Evolutionary conservation across 2,888 invertebrate genomes (phyloP).

Genomic region (Saturnia pavonia): DNA sequence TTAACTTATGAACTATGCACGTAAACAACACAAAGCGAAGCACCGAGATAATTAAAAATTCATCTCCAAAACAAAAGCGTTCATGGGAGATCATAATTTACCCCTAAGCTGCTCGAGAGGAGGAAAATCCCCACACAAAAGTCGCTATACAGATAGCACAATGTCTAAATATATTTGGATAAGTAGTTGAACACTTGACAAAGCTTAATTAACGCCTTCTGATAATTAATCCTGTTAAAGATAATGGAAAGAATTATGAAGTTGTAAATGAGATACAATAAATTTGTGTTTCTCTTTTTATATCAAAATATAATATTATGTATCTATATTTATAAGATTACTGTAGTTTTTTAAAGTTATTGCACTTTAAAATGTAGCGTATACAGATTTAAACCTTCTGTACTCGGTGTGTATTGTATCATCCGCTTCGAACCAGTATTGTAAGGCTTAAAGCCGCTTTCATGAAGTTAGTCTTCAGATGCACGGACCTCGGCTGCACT

Average conservation of each 20-base stretch:
- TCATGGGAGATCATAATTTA: conserved; percentile 30
- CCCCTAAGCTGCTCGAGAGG: conserved; percentile 33
- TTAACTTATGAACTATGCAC: not conserved
- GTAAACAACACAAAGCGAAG: not conserved
- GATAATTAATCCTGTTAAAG: not conserved
- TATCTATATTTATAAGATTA: too few species aligned
- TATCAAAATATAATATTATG: too few species aligned
- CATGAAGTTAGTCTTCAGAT: conserved; percentile 7
- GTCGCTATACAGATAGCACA: not conserved
- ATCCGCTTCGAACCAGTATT: not conserved
- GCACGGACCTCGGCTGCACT: conserved; percentile 28
- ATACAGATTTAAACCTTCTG: conserved; percentile 2
- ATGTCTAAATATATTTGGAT: not conserved
- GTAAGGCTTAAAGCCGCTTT: conserved; percentile 10
- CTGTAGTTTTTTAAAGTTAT: not conserved
- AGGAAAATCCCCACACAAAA: conserved; percentile 24
- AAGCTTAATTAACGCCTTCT: not conserved
- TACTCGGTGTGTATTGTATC: not conserved
- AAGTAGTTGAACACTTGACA: not conserved
- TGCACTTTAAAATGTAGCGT: not conserved
- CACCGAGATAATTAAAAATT: conserved; percentile 16
- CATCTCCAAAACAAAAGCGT: conserved; percentile 16
- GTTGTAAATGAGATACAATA: not conserved
- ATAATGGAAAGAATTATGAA: not conserved
- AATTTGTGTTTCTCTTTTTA: not conserved